Evolutionary conservation across 2,113 vertebrate genomes (phyloP).

Genomic region (Crotalus helleri): DNA sequence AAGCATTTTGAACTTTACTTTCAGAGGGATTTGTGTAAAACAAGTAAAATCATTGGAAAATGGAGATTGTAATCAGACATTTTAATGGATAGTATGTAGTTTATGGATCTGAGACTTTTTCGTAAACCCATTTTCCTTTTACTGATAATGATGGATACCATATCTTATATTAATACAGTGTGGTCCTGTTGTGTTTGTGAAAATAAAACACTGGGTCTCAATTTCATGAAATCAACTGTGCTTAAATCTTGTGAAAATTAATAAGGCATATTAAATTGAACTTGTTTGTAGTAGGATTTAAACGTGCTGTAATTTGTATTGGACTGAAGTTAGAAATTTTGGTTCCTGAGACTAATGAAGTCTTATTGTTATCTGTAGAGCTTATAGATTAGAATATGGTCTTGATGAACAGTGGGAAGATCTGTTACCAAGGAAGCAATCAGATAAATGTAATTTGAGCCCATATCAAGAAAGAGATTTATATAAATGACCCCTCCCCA

Average conservation of each 20-base stretch:
- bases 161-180: neutral
- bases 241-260: neutral
- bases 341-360: neutral
- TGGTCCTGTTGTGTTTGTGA: neutral
- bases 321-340: neutral
- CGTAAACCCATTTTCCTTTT: neutral
- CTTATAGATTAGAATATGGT: neutral
- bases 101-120: neutral
- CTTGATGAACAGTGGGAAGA: neutral
- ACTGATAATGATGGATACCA: neutral
- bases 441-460: neutral
- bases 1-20: conserved; percentile 20
- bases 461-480: neutral
- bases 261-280: neutral
- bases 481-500: neutral
- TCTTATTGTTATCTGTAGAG: neutral
- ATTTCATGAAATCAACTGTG: neutral
- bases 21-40: conserved; percentile 2
- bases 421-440: neutral
- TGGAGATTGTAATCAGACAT: neutral
- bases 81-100: neutral
- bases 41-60: neutral
- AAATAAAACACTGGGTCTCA: neutral
- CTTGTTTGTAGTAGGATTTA: neutral
- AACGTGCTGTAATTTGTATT: neutral